These are phyloP conservation scores for Zapornia atra DNA, from an alignment of 2,113 vertebrate species.

Conservation along the genomic window DNA sequence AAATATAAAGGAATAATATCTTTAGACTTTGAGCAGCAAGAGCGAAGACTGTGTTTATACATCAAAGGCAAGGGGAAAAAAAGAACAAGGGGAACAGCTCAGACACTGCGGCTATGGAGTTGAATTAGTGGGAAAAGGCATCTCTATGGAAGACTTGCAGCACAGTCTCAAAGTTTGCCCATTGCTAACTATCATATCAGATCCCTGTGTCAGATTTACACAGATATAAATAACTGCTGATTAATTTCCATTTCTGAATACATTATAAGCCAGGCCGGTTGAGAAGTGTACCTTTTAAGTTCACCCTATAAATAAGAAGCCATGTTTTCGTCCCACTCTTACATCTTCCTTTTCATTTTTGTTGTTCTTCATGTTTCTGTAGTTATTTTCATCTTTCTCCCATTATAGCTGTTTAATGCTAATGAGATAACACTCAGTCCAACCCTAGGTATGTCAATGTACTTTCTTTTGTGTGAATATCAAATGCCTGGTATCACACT, in stretches of 20 bases:
- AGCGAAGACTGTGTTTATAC: not conserved
- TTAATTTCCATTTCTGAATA: conserved; percentile 33
- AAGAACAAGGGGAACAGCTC: not conserved
- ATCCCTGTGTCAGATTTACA: not conserved
- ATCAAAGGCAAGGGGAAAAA: not conserved
- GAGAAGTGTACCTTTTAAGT: conserved; percentile 25
- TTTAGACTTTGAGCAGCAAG: not conserved
- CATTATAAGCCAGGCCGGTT: not conserved
- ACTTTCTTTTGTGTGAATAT: not conserved
- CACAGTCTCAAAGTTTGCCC: not conserved
- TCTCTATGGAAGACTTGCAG: not conserved
- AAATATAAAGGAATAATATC: not conserved
- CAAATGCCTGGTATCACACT: not conserved
- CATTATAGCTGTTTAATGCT: not conserved
- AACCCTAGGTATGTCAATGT: not conserved
- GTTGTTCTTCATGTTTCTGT: conserved; percentile 26
- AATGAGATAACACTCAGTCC: not conserved
- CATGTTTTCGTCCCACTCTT: not conserved
- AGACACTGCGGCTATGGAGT: not conserved
- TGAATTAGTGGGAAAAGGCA: not conserved
- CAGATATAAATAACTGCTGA: not conserved
- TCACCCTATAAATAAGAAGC: not conserved
- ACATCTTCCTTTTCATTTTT: conserved; percentile 29
- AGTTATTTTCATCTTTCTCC: conserved; percentile 27
- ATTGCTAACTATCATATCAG: not conserved